phyloP scores from a whole-genome alignment of 1,140 invertebrate species.

The Adoxophyes honmai region DNA sequence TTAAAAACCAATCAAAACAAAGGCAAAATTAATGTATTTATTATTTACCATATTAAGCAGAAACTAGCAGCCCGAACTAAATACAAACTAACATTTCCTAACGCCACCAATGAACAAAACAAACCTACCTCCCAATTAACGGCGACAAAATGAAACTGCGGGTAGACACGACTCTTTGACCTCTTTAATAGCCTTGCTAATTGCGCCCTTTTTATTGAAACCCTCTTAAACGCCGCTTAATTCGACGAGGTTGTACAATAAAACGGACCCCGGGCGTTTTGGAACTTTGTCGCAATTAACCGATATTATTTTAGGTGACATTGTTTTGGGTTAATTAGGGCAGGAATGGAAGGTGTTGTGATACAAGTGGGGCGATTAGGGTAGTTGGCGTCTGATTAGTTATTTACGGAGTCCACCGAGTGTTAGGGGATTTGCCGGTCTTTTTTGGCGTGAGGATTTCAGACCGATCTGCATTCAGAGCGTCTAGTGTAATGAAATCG shows the following conservation, averaged over 20 bases:
- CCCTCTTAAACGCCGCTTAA: constrained; percentile 12
- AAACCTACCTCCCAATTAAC: no score
- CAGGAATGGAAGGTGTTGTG: neutral
- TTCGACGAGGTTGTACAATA: constrained; percentile 10
- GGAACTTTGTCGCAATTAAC: constrained; percentile 13
- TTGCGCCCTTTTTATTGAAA: constrained; percentile 14
- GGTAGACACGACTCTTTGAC: neutral
- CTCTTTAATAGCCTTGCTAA: constrained; percentile 6
- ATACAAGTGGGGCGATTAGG: constrained; percentile 3
- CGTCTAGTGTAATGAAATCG: no score
- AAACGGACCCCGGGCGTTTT: neutral
- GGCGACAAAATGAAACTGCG: no score
- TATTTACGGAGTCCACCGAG: neutral
- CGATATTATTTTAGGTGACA: constrained; percentile 9
- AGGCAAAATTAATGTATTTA: neutral
- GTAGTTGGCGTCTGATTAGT: constrained; percentile 7
- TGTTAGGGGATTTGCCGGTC: neutral
- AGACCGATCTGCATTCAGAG: no score
- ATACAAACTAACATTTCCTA: no score
- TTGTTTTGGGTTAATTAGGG: neutral
- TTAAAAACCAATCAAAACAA: neutral
- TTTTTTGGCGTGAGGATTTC: no score
- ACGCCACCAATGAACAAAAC: no score
- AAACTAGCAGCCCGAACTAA: no score
- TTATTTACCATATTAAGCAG: neutral